A percentile compares a stretch with the other conserved stretches of the same genome.
phyloP scores from a whole-genome alignment of 2,888 invertebrate genomes.

The Hyposoter dolosus region DNA sequence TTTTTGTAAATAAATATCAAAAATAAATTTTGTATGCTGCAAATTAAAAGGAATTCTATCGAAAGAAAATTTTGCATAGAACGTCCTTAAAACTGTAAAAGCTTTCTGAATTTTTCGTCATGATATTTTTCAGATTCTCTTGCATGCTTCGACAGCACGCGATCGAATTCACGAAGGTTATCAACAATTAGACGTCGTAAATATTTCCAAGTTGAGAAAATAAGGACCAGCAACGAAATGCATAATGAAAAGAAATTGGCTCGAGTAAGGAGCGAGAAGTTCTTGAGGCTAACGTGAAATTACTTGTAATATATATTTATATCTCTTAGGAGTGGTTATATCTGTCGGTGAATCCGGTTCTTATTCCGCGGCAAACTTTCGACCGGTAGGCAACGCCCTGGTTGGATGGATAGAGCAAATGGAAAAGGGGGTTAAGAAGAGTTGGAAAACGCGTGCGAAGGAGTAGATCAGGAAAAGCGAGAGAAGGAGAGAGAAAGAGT shows the following conservation, averaged over 20 bases:
- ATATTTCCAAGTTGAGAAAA: neutral
- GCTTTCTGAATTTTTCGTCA: neutral
- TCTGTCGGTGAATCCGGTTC: slow-evolving; percentile 60
- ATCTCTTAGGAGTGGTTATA: slow-evolving; percentile 36
- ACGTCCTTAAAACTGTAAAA: neutral
- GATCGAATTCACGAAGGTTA: neutral
- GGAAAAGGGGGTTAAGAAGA: slow-evolving; percentile 28
- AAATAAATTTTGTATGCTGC: too few relatives aligned
- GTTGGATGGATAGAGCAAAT: slow-evolving; percentile 27
- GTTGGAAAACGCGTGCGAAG: slow-evolving; percentile 46
- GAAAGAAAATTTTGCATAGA: too few relatives aligned
- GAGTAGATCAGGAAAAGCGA: slow-evolving; percentile 31
- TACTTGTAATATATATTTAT: slow-evolving; percentile 29
- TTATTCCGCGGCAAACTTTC: slow-evolving; percentile 49
- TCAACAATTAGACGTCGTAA: neutral
- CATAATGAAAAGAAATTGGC: slow-evolving; percentile 2
- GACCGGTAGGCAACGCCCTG: slow-evolving; percentile 60
- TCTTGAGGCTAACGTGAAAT: neutral
- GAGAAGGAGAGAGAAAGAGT: slow-evolving; percentile 12
- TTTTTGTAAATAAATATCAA: too few relatives aligned
- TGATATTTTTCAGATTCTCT: neutral
- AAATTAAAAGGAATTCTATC: too few relatives aligned
- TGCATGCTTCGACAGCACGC: neutral
- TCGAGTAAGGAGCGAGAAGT: neutral
- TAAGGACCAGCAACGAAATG: neutral